Base-by-base conservation (phyloP, 2,888 invertebrate species). In the Sipunculus nudus region DNA sequence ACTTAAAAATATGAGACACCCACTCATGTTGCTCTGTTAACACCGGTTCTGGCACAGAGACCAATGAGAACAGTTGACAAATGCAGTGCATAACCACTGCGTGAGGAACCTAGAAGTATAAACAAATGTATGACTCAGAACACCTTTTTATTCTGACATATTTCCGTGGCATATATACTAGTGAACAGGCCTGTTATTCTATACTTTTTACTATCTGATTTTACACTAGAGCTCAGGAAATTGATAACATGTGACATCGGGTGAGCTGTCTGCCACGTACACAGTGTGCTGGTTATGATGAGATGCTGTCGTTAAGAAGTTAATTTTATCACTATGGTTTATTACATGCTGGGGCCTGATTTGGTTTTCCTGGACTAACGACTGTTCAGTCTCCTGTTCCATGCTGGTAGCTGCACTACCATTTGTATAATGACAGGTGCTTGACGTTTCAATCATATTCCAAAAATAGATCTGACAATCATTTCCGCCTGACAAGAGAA, bases 401-500 rank as follows among this genome's bases (percentile, higher is more conserved):
- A 16, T 31, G 21, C 21, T 43, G 25, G 32, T 29, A 5, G 45
- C 2, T 19, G 58, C 48, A 19, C 23, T 25, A 3, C 57, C 57
- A 38, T 58, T 46, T 19, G 31, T 3, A 23, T 4, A 39, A 40
- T 2, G 53, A 26, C 19, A 35, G 43, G 16, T 35, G 35, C 25
- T 23, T 13, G 16, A 26, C 13, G 28, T 31, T 3, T 48, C 50
- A 2, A 66, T 65, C 28, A 79, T 54, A 64, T 79, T 76, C 80
- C 80, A 80, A 8, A 77, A 55, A 13, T 68, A 57, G 38, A 79
- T 67, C 2, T 63, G 52, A 25, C 73, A 71, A 52, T 81, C 81
- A 65, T 81, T 80, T 40, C 80, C 79, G 5, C 75, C 79, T 1
- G 78, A 73, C 0, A 80, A 47, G 8, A 81, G 53, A 40, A 68